Percentiles rank a stretch among this genome's conserved stretches.
Conservation (phyloP, 1,140 invertebrate species). For the Drosophila novamexicana region DNA sequence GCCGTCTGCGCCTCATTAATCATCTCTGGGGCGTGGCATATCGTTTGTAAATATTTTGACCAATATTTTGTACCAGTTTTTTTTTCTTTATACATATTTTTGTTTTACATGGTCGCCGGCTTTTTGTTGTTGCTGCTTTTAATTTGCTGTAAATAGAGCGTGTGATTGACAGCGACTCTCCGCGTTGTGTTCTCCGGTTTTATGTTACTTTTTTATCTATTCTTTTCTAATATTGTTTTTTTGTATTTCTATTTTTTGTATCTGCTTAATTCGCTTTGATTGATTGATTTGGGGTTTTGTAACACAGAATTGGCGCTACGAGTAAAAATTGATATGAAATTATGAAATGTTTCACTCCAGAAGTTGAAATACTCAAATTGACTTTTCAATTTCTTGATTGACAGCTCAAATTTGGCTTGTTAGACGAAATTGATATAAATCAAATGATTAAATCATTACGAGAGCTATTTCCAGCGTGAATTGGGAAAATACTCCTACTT, state of each 20-base stretch:
- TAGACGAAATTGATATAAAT: conserved; percentile 43
- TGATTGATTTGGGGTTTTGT: conserved; percentile 54
- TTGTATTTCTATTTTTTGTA: conserved; percentile 11
- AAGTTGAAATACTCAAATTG: conserved; percentile 27
- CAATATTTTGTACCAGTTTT: conserved; percentile 66
- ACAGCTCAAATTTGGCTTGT: conserved; percentile 44
- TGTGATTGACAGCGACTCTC: conserved; percentile 68
- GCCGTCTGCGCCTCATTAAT: conserved; percentile 60
- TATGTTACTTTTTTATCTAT: conserved; percentile 6
- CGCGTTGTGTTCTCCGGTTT: conserved; percentile 3
- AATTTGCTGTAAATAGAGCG: conserved; percentile 80
- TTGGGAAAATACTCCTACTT: neutral
- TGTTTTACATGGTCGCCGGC: conserved; percentile 60
- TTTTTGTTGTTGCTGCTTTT: conserved; percentile 62
- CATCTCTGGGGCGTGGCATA: conserved; percentile 42
- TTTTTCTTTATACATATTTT: conserved; percentile 30
- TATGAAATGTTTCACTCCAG: conserved; percentile 39
- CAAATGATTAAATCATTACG: conserved; percentile 41
- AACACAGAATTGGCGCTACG: conserved; percentile 46
- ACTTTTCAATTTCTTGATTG: conserved; percentile 59
- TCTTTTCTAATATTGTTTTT: conserved; percentile 34
- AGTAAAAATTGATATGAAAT: conserved; percentile 37
- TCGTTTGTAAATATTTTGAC: conserved; percentile 76
- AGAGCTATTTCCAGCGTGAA: conserved; percentile 4
- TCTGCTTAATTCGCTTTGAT: conserved; percentile 71